These are phyloP conservation scores for Periophthalmus magnuspinnatus DNA, from an alignment of 2,797 vertebrate species.

Conservation along the genomic window DNA sequence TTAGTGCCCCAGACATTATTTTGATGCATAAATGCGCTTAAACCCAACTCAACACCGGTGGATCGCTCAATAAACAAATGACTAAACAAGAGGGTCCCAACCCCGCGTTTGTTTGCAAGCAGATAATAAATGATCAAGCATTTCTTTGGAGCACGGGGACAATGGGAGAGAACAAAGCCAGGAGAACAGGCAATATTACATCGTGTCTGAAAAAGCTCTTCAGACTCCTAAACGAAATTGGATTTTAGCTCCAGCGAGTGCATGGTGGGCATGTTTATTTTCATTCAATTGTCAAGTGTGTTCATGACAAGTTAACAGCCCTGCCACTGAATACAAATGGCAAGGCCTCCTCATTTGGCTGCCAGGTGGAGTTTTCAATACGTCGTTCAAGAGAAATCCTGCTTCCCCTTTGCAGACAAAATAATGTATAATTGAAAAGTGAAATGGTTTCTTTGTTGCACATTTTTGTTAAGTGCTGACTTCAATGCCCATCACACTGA, in stretches of 20 bases:
- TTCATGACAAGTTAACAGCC: constrained; percentile 73
- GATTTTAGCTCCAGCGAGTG: constrained; percentile 58
- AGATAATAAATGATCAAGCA: constrained; percentile 35
- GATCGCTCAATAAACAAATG: constrained; percentile 6
- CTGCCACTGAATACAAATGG: constrained; percentile 62
- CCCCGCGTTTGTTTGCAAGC: constrained; percentile 34
- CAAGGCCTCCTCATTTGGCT: constrained; percentile 61
- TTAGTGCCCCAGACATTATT: constrained; percentile 1
- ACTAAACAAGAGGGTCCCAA: constrained; percentile 5
- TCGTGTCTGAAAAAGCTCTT: constrained; percentile 52
- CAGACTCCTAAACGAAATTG: constrained; percentile 57
- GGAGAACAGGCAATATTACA: constrained; percentile 46
- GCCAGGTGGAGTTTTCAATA: constrained; percentile 68
- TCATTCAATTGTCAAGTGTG: constrained; percentile 62
- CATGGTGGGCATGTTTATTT: constrained; percentile 63
- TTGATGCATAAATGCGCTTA: constrained; percentile 3
- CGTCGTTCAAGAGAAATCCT: constrained; percentile 53
- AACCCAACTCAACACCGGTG: constrained; percentile 2
- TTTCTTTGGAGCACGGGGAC: constrained; percentile 34
- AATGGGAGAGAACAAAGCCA: constrained; percentile 24
- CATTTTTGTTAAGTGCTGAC: constrained; percentile 52
- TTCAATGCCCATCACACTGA: constrained; percentile 59
- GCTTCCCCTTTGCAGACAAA: constrained; percentile 49
- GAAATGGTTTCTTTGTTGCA: constrained; percentile 62
- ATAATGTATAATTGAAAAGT: constrained; percentile 68